These are phyloP conservation scores for Galaxea fascicularis DNA, from an alignment of 92 coral and sea anemone genomes.

Conservation along the genomic window DNA sequence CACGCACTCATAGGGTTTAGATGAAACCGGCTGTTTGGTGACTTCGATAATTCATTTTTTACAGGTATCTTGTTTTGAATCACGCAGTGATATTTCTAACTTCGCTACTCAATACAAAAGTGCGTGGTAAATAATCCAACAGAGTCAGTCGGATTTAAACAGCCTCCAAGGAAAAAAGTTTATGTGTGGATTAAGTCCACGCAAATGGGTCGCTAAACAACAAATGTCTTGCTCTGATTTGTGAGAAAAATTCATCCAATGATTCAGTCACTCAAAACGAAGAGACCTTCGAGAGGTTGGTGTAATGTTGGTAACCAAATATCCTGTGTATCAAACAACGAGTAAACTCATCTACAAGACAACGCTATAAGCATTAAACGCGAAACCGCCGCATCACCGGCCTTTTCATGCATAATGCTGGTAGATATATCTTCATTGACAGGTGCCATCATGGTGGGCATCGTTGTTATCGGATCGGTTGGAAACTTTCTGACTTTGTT, in stretches of 20 bases:
- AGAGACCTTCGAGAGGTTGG: background rate
- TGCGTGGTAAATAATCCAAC: too few relatives aligned
- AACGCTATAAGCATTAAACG: background rate
- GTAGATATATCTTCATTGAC: background rate
- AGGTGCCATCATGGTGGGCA: slow-evolving; percentile 7
- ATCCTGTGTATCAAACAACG: background rate
- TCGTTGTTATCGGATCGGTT: slow-evolving; percentile 17
- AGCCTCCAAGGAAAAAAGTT: background rate
- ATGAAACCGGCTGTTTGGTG: background rate
- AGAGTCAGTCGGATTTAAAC: too few relatives aligned
- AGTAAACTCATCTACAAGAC: background rate
- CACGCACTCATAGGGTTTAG: too few relatives aligned
- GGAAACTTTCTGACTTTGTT: slow-evolving; percentile 51
- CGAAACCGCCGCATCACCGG: background rate
- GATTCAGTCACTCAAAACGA: background rate
- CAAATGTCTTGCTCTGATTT: background rate
- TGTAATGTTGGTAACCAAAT: background rate
- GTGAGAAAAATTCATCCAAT: background rate
- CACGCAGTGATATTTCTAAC: too few relatives aligned
- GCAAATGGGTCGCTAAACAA: background rate
- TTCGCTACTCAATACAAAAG: too few relatives aligned
- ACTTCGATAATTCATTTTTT: background rate
- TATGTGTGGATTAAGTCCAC: background rate
- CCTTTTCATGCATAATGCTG: slow-evolving; percentile 1
- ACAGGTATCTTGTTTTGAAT: background rate